Evolutionary conservation across 2,113 vertebrate genomes (phyloP).

Genomic region (Rynchops niger): DNA sequence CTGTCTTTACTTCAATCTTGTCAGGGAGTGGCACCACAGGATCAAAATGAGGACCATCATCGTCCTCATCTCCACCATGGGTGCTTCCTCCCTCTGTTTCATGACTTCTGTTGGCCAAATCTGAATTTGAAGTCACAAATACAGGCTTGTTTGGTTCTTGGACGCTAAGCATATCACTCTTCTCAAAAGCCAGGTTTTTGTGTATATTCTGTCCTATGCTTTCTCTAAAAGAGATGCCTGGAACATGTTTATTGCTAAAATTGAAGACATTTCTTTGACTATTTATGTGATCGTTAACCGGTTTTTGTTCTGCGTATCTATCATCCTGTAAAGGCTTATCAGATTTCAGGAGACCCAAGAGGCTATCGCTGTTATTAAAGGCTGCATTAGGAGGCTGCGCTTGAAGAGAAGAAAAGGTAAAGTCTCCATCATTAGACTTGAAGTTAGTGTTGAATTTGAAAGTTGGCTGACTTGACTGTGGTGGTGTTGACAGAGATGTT

Average conservation of each 20-base stretch:
- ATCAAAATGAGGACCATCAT: slow-evolving; percentile 98
- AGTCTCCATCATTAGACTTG: slow-evolving; percentile 96
- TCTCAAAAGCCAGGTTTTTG: slow-evolving; percentile 76
- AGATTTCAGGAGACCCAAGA: slow-evolving; percentile 89
- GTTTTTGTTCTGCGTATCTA: slow-evolving; percentile 69
- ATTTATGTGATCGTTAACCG: slow-evolving; percentile 57
- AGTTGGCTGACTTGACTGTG: slow-evolving; percentile 79
- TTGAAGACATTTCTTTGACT: slow-evolving; percentile 79
- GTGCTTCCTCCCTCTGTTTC: slow-evolving; percentile 88
- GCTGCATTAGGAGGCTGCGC: slow-evolving; percentile 45
- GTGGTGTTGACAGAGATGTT: slow-evolving; percentile 67
- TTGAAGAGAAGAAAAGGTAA: slow-evolving; percentile 88
- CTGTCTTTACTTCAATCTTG: slow-evolving; percentile 96
- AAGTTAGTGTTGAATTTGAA: slow-evolving; percentile 98
- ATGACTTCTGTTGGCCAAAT: slow-evolving; percentile 72
- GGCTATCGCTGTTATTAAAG: slow-evolving; percentile 85
- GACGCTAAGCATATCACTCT: slow-evolving; percentile 76
- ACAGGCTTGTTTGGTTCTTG: slow-evolving; percentile 72
- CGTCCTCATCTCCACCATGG: slow-evolving; percentile 87
- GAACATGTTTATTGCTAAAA: slow-evolving; percentile 80
- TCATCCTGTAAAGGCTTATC: slow-evolving; percentile 85
- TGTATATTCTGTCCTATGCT: slow-evolving; percentile 56
- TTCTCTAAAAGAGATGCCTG: slow-evolving; percentile 78
- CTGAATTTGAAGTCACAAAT: slow-evolving; percentile 62
- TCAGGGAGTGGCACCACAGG: slow-evolving; percentile 96